These are phyloP conservation scores for Hanleya hanleyi DNA, from an alignment of 2,888 invertebrate genomes.

Conservation along the genomic window DNA sequence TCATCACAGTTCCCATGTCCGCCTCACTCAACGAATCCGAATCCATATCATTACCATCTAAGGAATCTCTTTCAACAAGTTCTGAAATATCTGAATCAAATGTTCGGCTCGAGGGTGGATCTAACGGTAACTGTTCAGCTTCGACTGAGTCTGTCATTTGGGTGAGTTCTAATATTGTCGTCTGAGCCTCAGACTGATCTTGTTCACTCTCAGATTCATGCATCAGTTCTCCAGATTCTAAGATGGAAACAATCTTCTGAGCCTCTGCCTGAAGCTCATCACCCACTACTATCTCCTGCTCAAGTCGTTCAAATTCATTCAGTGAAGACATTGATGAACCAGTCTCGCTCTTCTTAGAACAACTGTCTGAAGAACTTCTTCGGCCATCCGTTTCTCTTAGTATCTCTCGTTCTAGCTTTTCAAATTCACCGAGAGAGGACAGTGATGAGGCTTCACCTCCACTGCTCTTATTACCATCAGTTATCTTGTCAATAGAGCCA, in stretches of 20 bases:
- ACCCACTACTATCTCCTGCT: slow-evolving; percentile 62
- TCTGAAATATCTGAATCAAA: slow-evolving; percentile 3
- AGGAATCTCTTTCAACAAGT: slow-evolving; percentile 51
- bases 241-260: slow-evolving; percentile 69
- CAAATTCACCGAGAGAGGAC: slow-evolving; percentile 90
- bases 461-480: slow-evolving; percentile 60
- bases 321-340: slow-evolving; percentile 67
- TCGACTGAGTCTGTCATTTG: slow-evolving; percentile 10
- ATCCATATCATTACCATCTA: slow-evolving; percentile 60
- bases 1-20: slow-evolving; percentile 21
- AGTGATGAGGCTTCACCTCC: slow-evolving; percentile 54
- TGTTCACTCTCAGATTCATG: slow-evolving; percentile 29
- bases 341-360: slow-evolving; percentile 57
- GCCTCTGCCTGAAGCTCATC: slow-evolving; percentile 71
- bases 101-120: neutral
- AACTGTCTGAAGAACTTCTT: slow-evolving; percentile 71
- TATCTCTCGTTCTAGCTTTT: slow-evolving; percentile 87
- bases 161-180: neutral
- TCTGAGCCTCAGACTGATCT: slow-evolving; percentile 28
- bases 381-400: slow-evolving; percentile 48
- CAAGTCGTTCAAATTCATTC: slow-evolving; percentile 70
- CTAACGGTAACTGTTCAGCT: slow-evolving; percentile 1
- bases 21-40: slow-evolving; percentile 62
- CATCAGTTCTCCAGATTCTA: slow-evolving; percentile 68
- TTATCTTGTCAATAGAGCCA: slow-evolving; percentile 80